Percentiles rank a stretch among this genome's conserved stretches.
Evolutionary conservation across 2,113 vertebrate species (phyloP).

Genomic region (Marcusenius ussheri): DNA sequence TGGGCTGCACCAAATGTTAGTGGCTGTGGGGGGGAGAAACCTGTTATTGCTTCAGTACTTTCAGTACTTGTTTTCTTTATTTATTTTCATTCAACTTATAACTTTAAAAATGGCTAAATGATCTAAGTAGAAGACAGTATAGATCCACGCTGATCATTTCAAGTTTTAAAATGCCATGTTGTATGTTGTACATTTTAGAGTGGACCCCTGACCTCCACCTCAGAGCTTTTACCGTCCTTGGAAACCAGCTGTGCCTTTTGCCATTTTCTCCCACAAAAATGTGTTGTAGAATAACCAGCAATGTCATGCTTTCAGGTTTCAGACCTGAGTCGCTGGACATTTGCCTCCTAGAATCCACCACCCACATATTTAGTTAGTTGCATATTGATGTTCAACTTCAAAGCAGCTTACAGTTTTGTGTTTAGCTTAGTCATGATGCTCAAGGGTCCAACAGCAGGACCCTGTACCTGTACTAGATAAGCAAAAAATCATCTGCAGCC

Average conservation of each 20-base stretch:
- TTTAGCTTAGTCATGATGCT: background rate
- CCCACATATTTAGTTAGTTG: background rate
- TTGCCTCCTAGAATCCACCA: background rate
- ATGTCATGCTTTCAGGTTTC: background rate
- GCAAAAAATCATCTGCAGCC: background rate
- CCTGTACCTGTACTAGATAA: background rate
- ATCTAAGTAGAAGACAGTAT: background rate
- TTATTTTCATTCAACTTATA: background rate
- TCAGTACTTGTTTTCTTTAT: background rate
- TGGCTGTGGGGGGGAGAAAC: conserved; percentile 23
- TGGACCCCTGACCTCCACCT: conserved; percentile 32
- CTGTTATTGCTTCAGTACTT: background rate
- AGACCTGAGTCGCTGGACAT: background rate
- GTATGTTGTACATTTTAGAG: background rate
- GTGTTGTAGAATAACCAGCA: conserved; percentile 30
- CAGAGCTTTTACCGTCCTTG: conserved; percentile 29
- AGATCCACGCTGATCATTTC: background rate
- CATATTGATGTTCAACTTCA: background rate
- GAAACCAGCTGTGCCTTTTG: conserved; percentile 47
- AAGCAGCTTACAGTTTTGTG: background rate
- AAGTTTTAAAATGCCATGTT: background rate
- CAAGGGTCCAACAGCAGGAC: background rate
- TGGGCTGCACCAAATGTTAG: conserved; percentile 37
- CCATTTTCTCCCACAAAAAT: conserved; percentile 48
- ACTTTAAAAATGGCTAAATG: background rate